Evolutionary conservation across 37 sponge, comb jelly and placozoan genomes (phyloP).

Genomic region (Aphrocallistes beatrix): DNA sequence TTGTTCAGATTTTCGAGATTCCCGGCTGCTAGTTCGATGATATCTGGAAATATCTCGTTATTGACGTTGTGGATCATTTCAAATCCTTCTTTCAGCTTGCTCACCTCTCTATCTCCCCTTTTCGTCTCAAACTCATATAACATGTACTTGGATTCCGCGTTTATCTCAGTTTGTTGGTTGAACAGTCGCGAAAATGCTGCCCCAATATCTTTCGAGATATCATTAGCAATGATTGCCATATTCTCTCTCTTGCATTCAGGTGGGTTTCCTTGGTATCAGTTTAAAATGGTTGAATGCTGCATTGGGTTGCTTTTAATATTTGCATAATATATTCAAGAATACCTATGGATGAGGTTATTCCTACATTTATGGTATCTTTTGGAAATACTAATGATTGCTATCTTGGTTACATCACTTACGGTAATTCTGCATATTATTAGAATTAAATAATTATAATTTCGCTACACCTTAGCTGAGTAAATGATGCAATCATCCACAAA

Average conservation of each 20-base stretch:
- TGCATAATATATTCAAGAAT: background rate
- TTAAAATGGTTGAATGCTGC: background rate
- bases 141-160: slow-evolving; percentile 15
- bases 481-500: too few species aligned
- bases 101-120: background rate
- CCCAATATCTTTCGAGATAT: background rate
- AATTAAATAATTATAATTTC: too few species aligned
- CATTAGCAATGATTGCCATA: background rate
- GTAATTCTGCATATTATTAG: too few species aligned
- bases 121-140: slow-evolving; percentile 12
- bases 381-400: too few species aligned
- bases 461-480: too few species aligned
- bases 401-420: too few species aligned
- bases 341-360: background rate
- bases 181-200: background rate
- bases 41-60: background rate
- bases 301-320: slow-evolving; percentile 15
- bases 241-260: background rate
- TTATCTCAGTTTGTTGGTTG: background rate
- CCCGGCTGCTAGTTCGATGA: background rate
- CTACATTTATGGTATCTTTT: too few species aligned
- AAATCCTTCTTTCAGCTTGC: background rate
- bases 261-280: background rate
- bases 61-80: background rate
- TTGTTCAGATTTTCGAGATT: background rate